Evolutionary conservation across 2,888 invertebrate genomes (phyloP).

Genomic region (Choreutis nemorana): DNA sequence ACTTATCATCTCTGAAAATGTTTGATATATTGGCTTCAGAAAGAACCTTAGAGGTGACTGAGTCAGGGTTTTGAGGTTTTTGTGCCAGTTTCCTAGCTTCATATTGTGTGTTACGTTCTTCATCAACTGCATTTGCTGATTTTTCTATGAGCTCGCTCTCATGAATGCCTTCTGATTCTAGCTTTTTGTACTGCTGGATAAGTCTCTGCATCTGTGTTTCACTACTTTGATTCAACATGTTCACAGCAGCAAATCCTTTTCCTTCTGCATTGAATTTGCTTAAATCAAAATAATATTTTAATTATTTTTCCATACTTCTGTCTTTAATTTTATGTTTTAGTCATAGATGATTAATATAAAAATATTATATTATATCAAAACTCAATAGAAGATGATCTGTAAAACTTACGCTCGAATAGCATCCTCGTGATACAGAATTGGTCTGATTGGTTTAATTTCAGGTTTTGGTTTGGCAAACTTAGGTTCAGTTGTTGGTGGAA

Average conservation of each 20-base stretch:
- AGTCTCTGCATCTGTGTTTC: conserved; percentile 68
- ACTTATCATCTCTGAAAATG: conserved; percentile 29
- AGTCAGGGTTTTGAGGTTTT: conserved; percentile 24
- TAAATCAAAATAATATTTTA: conserved; percentile 17
- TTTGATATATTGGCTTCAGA: conserved; percentile 32
- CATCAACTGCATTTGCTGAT: conserved; percentile 25
- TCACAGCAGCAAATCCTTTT: conserved; percentile 60
- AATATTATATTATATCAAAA: too few relatives aligned
- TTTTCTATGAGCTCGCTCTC: conserved; percentile 59
- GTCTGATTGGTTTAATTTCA: conserved; percentile 64
- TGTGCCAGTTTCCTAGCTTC: conserved; percentile 18
- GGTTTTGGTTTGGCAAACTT: conserved; percentile 73
- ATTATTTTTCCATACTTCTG: neutral
- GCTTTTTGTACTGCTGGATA: conserved; percentile 66
- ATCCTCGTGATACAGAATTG: conserved; percentile 88
- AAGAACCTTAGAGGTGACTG: conserved; percentile 35
- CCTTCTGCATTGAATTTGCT: conserved; percentile 73
- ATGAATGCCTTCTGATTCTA: conserved; percentile 60
- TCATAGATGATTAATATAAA: too few relatives aligned
- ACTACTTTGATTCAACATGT: conserved; percentile 57
- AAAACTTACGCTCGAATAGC: conserved; percentile 83
- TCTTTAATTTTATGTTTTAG: neutral
- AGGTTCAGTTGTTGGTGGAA: conserved; percentile 89
- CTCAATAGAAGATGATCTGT: too few relatives aligned
- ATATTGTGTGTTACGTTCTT: conserved; percentile 28